phyloP scores from a whole-genome alignment of 2,888 invertebrate species.

The Caenorhabditis plicata region DNA sequence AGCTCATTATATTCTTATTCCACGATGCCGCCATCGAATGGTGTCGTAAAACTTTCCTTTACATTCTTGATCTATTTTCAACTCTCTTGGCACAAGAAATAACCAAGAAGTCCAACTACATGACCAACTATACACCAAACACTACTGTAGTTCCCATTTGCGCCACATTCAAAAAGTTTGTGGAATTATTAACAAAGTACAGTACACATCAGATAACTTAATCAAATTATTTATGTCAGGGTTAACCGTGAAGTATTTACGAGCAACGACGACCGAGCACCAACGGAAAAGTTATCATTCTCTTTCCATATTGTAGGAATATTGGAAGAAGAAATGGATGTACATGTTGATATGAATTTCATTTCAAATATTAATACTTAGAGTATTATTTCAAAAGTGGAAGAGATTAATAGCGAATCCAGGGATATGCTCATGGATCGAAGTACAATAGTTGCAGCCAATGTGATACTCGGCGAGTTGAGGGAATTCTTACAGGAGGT shows the following conservation, averaged over 20 bases:
- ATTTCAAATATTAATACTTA: no score
- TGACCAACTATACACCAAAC: slow-evolving; percentile 20
- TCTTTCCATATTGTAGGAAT: slow-evolving; percentile 37
- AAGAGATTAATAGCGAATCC: slow-evolving; percentile 35
- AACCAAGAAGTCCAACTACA: slow-evolving; percentile 28
- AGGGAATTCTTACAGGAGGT: slow-evolving; percentile 34
- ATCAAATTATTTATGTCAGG: slow-evolving; percentile 5
- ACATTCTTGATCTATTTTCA: slow-evolving; percentile 31
- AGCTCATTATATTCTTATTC: slow-evolving; percentile 26
- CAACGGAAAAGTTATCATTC: slow-evolving; percentile 30
- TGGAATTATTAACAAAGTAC: background rate
- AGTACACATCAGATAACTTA: no score
- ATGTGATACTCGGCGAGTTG: slow-evolving; percentile 22
- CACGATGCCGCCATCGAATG: slow-evolving; percentile 25
- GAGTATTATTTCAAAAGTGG: slow-evolving; percentile 33
- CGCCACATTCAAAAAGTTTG: slow-evolving; percentile 17
- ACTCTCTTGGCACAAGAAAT: slow-evolving; percentile 36
- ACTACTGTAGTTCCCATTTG: slow-evolving; percentile 23
- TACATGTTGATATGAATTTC: slow-evolving; percentile 1
- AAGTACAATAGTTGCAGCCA: slow-evolving; percentile 32
- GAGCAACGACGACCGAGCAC: slow-evolving; percentile 28
- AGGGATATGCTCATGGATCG: slow-evolving; percentile 33
- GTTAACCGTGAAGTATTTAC: slow-evolving; percentile 30
- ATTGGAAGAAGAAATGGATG: slow-evolving; percentile 39
- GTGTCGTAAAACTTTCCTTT: slow-evolving; percentile 26